A percentile compares a stretch with the other conserved stretches of the same genome.
Evolutionary conservation across 1,140 invertebrate species (phyloP).

Genomic region (Melipona quadrifasciata): DNA sequence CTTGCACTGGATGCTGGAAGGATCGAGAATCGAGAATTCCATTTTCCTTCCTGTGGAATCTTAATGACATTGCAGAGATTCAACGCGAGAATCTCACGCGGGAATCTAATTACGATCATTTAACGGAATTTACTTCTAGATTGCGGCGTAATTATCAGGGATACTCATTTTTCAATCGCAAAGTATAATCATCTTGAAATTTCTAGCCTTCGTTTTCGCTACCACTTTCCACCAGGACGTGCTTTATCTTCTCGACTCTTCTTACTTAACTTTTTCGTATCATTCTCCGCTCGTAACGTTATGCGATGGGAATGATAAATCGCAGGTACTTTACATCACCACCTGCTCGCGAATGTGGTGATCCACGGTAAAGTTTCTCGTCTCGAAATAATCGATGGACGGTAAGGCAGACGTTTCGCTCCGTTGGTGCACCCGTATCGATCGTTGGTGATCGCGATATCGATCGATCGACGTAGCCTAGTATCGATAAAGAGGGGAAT

Average conservation of each 20-base stretch:
- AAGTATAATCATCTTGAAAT: conserved; percentile 55
- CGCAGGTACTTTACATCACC: no score
- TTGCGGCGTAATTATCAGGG: neutral
- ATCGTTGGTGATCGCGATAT: conserved; percentile 43
- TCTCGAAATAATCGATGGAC: conserved; percentile 29
- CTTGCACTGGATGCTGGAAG: no score
- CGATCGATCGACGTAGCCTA: conserved; percentile 7
- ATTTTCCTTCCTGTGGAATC: no score
- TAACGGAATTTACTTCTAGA: neutral
- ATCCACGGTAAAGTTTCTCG: neutral
- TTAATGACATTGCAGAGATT: no score
- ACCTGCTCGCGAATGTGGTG: neutral
- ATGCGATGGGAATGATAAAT: conserved; percentile 17
- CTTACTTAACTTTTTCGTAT: conserved; percentile 13
- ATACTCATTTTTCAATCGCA: neutral
- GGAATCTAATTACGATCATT: no score
- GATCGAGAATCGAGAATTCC: no score
- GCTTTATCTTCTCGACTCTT: conserved; percentile 3
- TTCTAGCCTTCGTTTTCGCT: conserved; percentile 10
- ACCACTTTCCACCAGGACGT: neutral
- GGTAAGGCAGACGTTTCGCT: conserved; percentile 53
- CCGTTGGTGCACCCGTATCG: conserved; percentile 21
- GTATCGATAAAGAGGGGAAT: neutral
- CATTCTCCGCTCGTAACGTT: neutral
- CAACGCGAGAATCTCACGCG: no score